Percentiles rank a stretch among this genome's conserved stretches.
phyloP scores from a whole-genome alignment of 2,888 invertebrate species.

The Drosophila paucipuncta region DNA sequence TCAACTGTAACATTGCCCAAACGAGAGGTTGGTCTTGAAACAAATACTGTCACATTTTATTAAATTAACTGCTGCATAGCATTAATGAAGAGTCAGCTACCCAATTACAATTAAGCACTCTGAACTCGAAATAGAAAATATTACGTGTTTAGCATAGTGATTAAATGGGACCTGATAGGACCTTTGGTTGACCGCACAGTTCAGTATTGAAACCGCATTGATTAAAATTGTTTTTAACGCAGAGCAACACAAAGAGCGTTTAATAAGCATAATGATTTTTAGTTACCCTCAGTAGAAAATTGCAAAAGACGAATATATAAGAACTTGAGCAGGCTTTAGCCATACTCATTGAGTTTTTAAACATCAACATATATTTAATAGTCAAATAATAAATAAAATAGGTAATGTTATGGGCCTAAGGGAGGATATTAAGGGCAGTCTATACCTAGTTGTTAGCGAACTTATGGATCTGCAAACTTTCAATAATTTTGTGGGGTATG shows the following conservation, averaged over 20 bases:
- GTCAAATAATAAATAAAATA: background rate
- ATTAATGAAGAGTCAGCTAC: constrained; percentile 41
- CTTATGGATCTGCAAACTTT: background rate
- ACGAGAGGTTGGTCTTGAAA: constrained; percentile 6
- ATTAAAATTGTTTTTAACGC: background rate
- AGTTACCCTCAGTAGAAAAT: too few relatives aligned
- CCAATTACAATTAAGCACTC: constrained; percentile 14
- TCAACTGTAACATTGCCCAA: constrained; percentile 18
- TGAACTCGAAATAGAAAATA: constrained; percentile 1
- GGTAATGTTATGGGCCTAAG: background rate
- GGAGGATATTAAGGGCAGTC: background rate
- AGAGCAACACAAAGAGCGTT: background rate
- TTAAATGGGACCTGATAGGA: background rate
- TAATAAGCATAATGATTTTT: constrained; percentile 8
- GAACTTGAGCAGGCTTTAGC: background rate
- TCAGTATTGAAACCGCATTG: background rate
- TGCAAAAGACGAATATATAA: background rate
- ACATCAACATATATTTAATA: background rate
- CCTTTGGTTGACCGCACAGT: background rate
- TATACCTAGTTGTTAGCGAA: background rate
- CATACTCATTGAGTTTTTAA: background rate
- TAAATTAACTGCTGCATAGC: constrained; percentile 26
- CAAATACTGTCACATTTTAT: constrained; percentile 10
- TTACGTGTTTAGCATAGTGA: constrained; percentile 20
- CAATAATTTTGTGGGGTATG: background rate